These are phyloP conservation scores for Corticium candelabrum DNA, from an alignment of 37 sponge, comb jelly and placozoan species.

Conservation along the genomic window DNA sequence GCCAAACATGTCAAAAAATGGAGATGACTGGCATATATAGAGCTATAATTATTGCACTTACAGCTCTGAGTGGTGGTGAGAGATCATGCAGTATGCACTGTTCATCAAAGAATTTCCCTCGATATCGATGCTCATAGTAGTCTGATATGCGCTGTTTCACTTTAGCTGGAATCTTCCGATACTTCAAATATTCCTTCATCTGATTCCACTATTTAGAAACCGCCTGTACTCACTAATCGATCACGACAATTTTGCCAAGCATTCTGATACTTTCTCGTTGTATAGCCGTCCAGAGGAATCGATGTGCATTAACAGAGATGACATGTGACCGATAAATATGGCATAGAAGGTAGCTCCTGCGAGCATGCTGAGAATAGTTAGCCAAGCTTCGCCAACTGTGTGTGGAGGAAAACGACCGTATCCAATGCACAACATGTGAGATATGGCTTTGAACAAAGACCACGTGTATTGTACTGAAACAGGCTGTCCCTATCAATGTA, in stretches of 20 bases:
- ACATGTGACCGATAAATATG: slow-evolving; percentile 58
- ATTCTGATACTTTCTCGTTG: slow-evolving; percentile 58
- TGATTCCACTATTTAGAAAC: slow-evolving; percentile 38
- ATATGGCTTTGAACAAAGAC: slow-evolving; percentile 38
- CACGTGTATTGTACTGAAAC: slow-evolving; percentile 47
- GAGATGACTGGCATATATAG: too few species aligned
- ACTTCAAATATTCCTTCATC: slow-evolving; percentile 60
- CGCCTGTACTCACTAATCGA: too few species aligned
- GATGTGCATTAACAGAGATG: slow-evolving; percentile 36
- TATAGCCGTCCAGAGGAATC: slow-evolving; percentile 34
- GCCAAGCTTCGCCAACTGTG: slow-evolving; percentile 44
- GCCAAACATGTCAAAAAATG: too few species aligned
- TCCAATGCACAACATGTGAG: slow-evolving; percentile 66
- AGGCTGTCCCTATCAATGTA: too few species aligned
- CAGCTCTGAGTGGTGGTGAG: slow-evolving; percentile 43
- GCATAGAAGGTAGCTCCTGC: slow-evolving; percentile 57
- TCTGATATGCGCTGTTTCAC: slow-evolving; percentile 22
- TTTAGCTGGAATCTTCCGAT: slow-evolving; percentile 44
- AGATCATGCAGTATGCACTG: slow-evolving; percentile 30
- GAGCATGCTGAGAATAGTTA: slow-evolving; percentile 61
- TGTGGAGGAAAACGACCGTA: slow-evolving; percentile 59
- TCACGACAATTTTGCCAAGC: too few species aligned
- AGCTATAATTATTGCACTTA: too few species aligned
- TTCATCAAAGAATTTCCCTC: slow-evolving; percentile 50
- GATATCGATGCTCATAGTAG: slow-evolving; percentile 46